Evolutionary conservation across 2,797 vertebrate species (phyloP).

Genomic region (Lacerta bilineata): DNA sequence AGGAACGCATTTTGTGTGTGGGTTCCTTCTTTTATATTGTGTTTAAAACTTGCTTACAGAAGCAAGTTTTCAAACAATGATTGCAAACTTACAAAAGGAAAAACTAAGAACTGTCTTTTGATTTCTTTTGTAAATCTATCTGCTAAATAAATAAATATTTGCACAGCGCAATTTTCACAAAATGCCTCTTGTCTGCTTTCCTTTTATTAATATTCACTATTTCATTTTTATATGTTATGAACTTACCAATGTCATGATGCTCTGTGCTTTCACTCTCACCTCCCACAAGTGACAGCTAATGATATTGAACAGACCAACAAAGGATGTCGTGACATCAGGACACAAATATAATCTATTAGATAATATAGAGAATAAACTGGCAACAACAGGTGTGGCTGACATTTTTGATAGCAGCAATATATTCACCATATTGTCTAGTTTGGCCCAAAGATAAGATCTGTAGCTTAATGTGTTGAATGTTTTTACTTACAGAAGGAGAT

Average conservation of each 20-base stretch:
- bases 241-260: background rate
- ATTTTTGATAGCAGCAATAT: background rate
- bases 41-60: background rate
- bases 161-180: background rate
- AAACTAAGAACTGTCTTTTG: too few species aligned
- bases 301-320: background rate
- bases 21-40: background rate
- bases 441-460: background rate
- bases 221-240: background rate
- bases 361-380: background rate
- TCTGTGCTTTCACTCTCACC: background rate
- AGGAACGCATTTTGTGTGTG: background rate
- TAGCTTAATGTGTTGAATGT: background rate
- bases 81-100: background rate
- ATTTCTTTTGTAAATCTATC: background rate
- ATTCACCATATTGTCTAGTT: background rate
- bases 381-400: background rate
- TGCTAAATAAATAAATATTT: background rate
- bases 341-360: background rate
- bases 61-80: background rate
- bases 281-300: background rate
- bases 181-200: background rate
- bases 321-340: too few species aligned
- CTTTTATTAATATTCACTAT: background rate
- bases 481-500: background rate